Evolutionary conservation across 2,797 vertebrate species (phyloP).

Genomic region (Xyrichtys novacula): DNA sequence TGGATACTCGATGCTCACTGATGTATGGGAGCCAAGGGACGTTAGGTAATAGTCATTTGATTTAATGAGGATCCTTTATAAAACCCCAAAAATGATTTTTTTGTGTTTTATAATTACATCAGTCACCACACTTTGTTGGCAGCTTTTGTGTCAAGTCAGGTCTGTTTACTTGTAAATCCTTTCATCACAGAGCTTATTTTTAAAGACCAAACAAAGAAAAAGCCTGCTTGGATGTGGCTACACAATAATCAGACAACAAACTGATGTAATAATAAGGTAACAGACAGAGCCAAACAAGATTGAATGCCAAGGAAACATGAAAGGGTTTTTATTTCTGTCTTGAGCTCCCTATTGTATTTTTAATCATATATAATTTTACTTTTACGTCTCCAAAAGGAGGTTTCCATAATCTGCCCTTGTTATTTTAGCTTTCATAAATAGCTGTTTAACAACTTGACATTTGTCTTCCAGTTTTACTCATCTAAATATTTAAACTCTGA

Average conservation of each 20-base stretch:
- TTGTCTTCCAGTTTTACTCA: background rate
- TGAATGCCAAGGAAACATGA: slow-evolving; percentile 1
- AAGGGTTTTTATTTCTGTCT: background rate
- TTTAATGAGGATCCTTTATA: slow-evolving; percentile 53
- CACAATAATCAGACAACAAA: slow-evolving; percentile 13
- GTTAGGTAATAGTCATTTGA: slow-evolving; percentile 62
- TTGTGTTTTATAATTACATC: slow-evolving; percentile 38
- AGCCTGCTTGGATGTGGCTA: background rate
- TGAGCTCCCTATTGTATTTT: background rate
- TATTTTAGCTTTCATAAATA: background rate
- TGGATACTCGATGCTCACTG: slow-evolving; percentile 58
- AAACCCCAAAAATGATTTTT: slow-evolving; percentile 56
- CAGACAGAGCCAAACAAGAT: background rate
- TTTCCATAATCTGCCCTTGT: background rate
- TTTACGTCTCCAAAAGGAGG: background rate
- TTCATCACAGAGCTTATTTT: slow-evolving; percentile 17
- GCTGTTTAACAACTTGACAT: background rate
- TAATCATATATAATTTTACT: background rate
- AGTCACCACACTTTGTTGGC: slow-evolving; percentile 18
- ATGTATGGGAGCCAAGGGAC: slow-evolving; percentile 57
- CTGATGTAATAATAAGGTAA: slow-evolving; percentile 22
- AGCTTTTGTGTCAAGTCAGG: slow-evolving; percentile 13
- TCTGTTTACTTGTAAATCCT: slow-evolving; percentile 21
- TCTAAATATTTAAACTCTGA: background rate
- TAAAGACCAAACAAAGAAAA: slow-evolving; percentile 8